Conservation (phyloP, 2,797 vertebrate species). For the Pipistrellus pipistrellus region DNA sequence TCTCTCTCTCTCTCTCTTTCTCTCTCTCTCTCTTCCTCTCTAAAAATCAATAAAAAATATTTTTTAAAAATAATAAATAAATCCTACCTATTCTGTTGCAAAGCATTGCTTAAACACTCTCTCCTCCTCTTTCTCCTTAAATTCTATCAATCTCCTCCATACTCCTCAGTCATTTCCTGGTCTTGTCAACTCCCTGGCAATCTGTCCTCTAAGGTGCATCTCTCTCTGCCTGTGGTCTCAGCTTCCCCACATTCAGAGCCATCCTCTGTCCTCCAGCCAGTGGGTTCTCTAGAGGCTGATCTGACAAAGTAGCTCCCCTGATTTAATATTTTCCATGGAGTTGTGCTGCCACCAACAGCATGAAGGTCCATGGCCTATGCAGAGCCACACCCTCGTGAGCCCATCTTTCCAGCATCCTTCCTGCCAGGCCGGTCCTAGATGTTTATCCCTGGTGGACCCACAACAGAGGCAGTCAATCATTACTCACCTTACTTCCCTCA, state of each 20-base stretch:
- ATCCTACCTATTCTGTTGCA: background rate
- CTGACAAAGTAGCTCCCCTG: background rate
- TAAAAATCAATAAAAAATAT: too few relatives aligned
- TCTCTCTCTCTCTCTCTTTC: too few relatives aligned
- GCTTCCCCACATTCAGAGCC: background rate
- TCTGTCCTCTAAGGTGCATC: background rate
- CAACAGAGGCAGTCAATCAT: background rate
- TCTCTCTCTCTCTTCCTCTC: too few relatives aligned
- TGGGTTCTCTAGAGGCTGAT: background rate
- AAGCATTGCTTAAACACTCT: fast-evolving
- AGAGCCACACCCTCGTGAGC: background rate
- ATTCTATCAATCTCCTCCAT: background rate
- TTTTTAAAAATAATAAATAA: too few relatives aligned
- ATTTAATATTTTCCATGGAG: background rate
- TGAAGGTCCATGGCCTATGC: too few relatives aligned
- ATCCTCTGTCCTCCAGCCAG: background rate
- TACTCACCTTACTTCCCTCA: background rate
- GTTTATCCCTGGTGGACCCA: background rate
- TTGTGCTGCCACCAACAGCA: background rate
- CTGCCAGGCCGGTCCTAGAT: background rate
- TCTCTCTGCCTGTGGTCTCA: background rate
- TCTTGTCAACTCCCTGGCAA: background rate
- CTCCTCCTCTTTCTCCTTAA: background rate
- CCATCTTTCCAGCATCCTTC: background rate
- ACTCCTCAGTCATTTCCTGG: background rate